Percentiles rank a stretch among this genome's conserved stretches.
Evolutionary conservation across 2,888 invertebrate genomes (phyloP).

Genomic region (Lysandra bellargus): DNA sequence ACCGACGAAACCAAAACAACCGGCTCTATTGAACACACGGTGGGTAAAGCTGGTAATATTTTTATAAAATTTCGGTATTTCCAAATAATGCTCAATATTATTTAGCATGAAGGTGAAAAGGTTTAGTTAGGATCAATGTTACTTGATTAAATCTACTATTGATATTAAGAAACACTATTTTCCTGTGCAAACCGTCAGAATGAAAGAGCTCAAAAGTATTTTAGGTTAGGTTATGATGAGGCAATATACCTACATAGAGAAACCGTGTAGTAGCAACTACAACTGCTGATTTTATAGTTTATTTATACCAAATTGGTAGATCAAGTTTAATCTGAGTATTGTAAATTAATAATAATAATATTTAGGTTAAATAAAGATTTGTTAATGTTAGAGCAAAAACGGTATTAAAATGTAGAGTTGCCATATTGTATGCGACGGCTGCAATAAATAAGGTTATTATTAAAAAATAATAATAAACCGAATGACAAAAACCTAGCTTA

Average conservation of each 20-base stretch:
- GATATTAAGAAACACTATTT: background rate
- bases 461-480: too few relatives aligned
- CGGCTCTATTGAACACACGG: constrained; percentile 6
- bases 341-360: background rate
- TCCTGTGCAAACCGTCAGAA: background rate
- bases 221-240: constrained; percentile 13
- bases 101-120: background rate
- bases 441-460: too few relatives aligned
- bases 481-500: background rate
- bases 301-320: background rate
- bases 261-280: background rate
- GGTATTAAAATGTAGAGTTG: background rate
- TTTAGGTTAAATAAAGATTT: too few relatives aligned
- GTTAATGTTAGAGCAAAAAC: background rate
- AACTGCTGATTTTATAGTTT: background rate
- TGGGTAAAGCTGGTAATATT: background rate
- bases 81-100: background rate
- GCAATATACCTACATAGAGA: background rate
- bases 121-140: background rate
- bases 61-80: background rate
- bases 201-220: background rate
- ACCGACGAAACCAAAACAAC: background rate
- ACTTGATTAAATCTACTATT: background rate
- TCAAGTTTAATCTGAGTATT: background rate
- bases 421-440: too few relatives aligned